phyloP scores from a whole-genome alignment of 2,797 vertebrate genomes.

The Takifugu rubripes region DNA sequence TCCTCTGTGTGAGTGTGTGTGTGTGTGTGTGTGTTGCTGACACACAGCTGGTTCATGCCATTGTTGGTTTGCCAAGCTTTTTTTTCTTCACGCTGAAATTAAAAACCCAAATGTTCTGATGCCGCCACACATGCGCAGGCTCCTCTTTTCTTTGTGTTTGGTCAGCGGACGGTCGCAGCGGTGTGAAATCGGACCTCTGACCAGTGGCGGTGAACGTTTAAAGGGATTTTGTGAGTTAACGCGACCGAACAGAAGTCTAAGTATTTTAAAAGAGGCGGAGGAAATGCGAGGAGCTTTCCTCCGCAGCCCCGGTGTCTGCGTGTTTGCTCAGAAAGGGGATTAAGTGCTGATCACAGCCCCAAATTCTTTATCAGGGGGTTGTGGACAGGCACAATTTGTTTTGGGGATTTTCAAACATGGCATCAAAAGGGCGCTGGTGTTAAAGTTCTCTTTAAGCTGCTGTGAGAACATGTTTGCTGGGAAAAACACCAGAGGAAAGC shows the following conservation, averaged over 20 bases:
- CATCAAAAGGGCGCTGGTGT: slow-evolving; percentile 47
- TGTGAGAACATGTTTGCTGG: slow-evolving; percentile 54
- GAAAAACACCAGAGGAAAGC: slow-evolving; percentile 14
- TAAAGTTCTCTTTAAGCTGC: slow-evolving; percentile 47
- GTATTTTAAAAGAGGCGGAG: slow-evolving; percentile 51
- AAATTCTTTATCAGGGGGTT: slow-evolving; percentile 66
- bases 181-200: slow-evolving; percentile 47
- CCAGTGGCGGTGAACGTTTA: slow-evolving; percentile 51
- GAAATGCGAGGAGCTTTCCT: slow-evolving; percentile 66
- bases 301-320: slow-evolving; percentile 49
- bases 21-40: too few species aligned
- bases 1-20: too few species aligned
- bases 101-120: background rate
- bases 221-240: slow-evolving; percentile 65
- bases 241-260: slow-evolving; percentile 39
- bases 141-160: slow-evolving; percentile 6
- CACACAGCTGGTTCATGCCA: background rate
- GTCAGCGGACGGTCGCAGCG: slow-evolving; percentile 28
- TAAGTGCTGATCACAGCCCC: slow-evolving; percentile 55
- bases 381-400: slow-evolving; percentile 63
- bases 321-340: slow-evolving; percentile 63
- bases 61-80: background rate
- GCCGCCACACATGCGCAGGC: slow-evolving; percentile 7
- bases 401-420: slow-evolving; percentile 47
- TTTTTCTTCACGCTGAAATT: background rate